Conservation (phyloP, 2,888 invertebrate genomes). For the Amorpha juglandis region DNA sequence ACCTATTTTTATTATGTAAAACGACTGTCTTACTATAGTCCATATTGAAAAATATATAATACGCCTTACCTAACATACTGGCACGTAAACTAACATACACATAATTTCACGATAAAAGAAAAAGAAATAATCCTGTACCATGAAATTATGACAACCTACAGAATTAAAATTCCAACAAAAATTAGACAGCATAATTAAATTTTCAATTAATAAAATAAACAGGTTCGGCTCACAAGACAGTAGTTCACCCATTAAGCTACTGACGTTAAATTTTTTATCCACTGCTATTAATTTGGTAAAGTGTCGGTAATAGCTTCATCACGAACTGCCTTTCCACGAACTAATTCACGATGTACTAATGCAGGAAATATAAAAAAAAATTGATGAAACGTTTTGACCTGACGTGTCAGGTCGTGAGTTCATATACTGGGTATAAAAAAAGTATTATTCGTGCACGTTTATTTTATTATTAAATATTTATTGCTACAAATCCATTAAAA, state of each 20-base stretch:
- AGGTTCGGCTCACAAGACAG: background rate
- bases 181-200: background rate
- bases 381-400: background rate
- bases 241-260: conserved; percentile 14
- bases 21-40: too few relatives aligned
- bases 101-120: too few relatives aligned
- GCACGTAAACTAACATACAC: too few relatives aligned
- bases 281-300: conserved; percentile 13
- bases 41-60: too few relatives aligned
- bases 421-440: background rate
- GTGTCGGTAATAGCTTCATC: conserved; percentile 22
- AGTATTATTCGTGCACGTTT: background rate
- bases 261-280: background rate
- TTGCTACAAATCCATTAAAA: too few relatives aligned
- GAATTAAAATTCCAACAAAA: background rate
- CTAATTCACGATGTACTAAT: conserved; percentile 4
- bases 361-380: background rate
- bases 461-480: background rate
- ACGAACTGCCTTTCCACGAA: conserved; percentile 3
- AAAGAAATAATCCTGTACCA: too few relatives aligned
- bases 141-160: background rate
- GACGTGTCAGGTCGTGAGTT: conserved; percentile 9
- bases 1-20: too few relatives aligned
- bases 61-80: too few relatives aligned
- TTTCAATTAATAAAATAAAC: conserved; percentile 16